phyloP scores from a whole-genome alignment of 2,113 vertebrate genomes.

The Trochalopteron elliotii region DNA sequence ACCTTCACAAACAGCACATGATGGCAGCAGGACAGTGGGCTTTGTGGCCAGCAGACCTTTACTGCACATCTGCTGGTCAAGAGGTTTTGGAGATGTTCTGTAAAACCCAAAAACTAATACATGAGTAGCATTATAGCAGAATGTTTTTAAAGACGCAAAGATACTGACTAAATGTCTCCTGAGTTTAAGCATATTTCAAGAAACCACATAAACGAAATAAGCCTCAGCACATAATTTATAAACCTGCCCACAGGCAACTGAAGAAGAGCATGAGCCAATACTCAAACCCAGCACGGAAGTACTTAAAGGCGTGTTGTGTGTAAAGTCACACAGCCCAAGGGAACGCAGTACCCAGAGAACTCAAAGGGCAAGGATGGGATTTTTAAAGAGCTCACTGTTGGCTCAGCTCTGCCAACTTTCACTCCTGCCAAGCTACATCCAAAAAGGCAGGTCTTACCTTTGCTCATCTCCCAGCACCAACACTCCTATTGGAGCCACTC shows the following conservation, averaged over 20 bases:
- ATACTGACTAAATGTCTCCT: slow-evolving; percentile 18
- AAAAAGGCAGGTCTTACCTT: neutral
- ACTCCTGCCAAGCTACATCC: neutral
- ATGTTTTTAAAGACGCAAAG: slow-evolving; percentile 16
- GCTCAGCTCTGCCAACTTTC: neutral
- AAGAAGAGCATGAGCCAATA: slow-evolving; percentile 23
- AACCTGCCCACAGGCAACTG: slow-evolving; percentile 28
- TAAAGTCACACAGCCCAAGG: neutral
- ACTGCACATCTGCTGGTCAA: slow-evolving; percentile 4
- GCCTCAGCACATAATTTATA: slow-evolving; percentile 30
- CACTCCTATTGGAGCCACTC: neutral
- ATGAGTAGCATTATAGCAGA: slow-evolving; percentile 30
- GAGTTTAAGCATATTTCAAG: slow-evolving; percentile 30
- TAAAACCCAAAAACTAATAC: slow-evolving; percentile 25
- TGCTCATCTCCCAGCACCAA: neutral
- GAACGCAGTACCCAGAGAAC: neutral
- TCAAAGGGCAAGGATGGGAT: neutral
- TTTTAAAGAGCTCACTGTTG: neutral
- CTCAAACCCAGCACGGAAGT: neutral
- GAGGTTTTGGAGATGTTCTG: slow-evolving; percentile 17
- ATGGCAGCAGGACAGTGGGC: neutral
- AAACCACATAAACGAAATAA: slow-evolving; percentile 38
- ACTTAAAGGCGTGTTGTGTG: neutral
- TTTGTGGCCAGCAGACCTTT: neutral
- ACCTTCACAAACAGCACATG: neutral